A percentile compares a stretch with the other conserved stretches of the same genome.
phyloP scores from a whole-genome alignment of 2,113 vertebrate genomes.

The Anseranas semipalmata region DNA sequence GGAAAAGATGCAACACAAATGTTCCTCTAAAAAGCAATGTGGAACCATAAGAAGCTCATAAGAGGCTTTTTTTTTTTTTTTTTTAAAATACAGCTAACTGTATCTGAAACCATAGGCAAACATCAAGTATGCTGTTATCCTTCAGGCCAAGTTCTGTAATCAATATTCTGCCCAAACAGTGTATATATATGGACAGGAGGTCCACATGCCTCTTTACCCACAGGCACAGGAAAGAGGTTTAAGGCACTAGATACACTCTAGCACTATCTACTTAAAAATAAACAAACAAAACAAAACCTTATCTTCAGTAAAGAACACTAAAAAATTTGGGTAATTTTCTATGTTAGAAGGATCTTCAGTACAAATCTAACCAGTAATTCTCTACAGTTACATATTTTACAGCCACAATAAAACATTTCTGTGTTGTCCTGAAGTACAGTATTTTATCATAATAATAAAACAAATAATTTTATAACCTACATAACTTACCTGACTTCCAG shows the following conservation, averaged over 20 bases:
- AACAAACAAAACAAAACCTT: too few relatives aligned
- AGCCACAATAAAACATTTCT: not conserved
- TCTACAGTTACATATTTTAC: not conserved
- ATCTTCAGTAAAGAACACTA: not conserved
- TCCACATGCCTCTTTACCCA: not conserved
- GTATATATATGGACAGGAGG: not conserved
- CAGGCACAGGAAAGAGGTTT: not conserved
- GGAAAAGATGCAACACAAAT: not conserved
- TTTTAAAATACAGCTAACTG: not conserved
- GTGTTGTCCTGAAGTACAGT: not conserved
- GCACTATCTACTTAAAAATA: not conserved
- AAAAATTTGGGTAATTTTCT: not conserved
- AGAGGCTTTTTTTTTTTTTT: not conserved
- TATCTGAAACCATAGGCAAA: not conserved
- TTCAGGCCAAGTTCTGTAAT: not conserved
- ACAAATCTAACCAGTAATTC: not conserved
- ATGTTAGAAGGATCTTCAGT: not conserved
- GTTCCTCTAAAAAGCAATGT: not conserved
- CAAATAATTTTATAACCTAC: not conserved
- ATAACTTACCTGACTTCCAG: slow-evolving; percentile 91
- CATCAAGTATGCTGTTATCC: not conserved
- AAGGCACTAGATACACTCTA: not conserved
- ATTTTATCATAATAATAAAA: not conserved
- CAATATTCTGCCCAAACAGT: not conserved
- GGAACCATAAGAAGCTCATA: not conserved